phyloP scores from a whole-genome alignment of 2,113 vertebrate species.

The Laterallus jamaicensis region DNA sequence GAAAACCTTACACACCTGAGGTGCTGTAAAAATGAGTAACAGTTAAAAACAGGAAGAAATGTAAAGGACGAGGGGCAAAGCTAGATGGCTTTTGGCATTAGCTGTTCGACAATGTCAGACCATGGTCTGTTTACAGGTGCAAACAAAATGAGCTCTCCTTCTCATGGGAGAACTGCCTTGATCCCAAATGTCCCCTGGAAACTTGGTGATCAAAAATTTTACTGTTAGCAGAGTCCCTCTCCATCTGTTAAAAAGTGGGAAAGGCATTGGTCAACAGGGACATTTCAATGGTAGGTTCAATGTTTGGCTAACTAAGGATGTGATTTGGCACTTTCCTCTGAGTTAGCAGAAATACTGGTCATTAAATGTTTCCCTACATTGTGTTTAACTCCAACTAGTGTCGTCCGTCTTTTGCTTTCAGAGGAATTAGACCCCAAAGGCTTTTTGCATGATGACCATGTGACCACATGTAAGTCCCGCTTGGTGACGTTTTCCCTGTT shows the following conservation, averaged over 20 bases:
- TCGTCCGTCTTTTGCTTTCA: background rate
- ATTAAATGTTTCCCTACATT: background rate
- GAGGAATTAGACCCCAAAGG: background rate
- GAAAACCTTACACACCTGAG: conserved; percentile 56
- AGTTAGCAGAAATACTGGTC: background rate
- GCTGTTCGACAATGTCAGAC: conserved; percentile 11
- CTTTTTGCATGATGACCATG: background rate
- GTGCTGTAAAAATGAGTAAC: conserved; percentile 63
- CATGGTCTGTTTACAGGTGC: conserved; percentile 20
- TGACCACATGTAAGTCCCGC: background rate
- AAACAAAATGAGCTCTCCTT: conserved; percentile 19
- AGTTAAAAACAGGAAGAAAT: conserved; percentile 61
- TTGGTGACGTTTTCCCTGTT: background rate
- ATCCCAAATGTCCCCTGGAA: background rate
- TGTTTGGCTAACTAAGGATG: conserved; percentile 3
- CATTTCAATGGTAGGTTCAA: background rate
- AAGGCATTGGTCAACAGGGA: background rate
- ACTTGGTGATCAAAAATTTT: conserved; percentile 21
- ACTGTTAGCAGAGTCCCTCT: background rate
- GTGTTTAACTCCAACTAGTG: background rate
- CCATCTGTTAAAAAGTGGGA: conserved; percentile 19
- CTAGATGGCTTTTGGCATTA: conserved; percentile 29
- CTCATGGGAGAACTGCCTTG: background rate
- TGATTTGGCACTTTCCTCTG: background rate
- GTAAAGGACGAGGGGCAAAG: conserved; percentile 50